Base-by-base conservation (phyloP, 2,888 invertebrate species). In the Heteromurus nitidus region DNA sequence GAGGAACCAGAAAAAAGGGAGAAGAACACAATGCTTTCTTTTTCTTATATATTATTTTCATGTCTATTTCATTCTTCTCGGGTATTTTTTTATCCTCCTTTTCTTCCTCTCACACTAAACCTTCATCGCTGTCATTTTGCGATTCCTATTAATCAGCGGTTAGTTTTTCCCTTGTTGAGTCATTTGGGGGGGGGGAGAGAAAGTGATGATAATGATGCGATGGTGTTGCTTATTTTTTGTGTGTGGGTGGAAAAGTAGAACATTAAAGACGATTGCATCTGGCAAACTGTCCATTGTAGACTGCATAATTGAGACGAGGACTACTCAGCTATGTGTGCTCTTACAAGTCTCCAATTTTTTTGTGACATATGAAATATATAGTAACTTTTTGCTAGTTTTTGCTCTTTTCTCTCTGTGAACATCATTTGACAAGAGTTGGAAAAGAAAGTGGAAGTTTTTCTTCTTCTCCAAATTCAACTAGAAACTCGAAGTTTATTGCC, bases 71-170 rank as follows among this genome's bases (percentile, higher is more conserved):
- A 22, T 55, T 55, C 44, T 26, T 30, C 42, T 55, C 42, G 26
- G 60, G 44, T 60, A 60, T 72, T 47, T 28, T 60, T 24, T 55
- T n/a, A n/a, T n/a, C n/a, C n/a, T 36, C 1, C 60, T 58, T 58
- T 44, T 11, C 22, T 58, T 70, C 24, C 16, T 16, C 22, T 18
- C 58, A 60, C 70, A 72, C 70, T 16, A 42, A 72, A 58, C 74
- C 74, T 74, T 74, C 73, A 65, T 31, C 62, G 31, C 30, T 30
- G 50, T 73, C 73, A 73, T 62, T 55, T 70, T n/a, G 47, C 44
- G 62, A 62, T 50, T 36, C 31, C 65, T 53, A 74, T 74, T 74
- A 74, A 74, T 74, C 74, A 74, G 65, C 53, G 65, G 65, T 65
- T 31, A 44, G 47, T 73, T 73, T 11, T 47, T n/a, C n/a, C 47